Conservation (phyloP, 2,797 vertebrate genomes). For the Strix occidentalis region DNA sequence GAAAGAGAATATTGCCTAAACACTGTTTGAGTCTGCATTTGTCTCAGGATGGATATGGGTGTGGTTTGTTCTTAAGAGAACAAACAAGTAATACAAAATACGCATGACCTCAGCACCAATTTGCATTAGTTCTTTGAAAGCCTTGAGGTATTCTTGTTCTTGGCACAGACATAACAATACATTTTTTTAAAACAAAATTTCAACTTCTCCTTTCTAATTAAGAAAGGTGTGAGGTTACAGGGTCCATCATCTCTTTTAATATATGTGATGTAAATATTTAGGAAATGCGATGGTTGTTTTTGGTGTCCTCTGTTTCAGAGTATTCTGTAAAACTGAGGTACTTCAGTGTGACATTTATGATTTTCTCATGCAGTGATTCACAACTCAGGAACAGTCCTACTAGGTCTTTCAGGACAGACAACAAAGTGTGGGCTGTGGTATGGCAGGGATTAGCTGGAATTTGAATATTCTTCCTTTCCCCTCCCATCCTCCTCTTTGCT, state of each 20-base stretch:
- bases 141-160: neutral
- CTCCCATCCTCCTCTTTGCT: neutral
- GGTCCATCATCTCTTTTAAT: neutral
- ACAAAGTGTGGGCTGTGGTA: neutral
- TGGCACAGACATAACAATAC: neutral
- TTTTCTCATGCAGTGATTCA: neutral
- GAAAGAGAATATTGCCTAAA: neutral
- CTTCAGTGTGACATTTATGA: neutral
- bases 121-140: neutral
- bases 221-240: neutral
- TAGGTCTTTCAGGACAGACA: neutral
- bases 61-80: neutral
- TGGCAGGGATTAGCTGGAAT: neutral
- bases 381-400: neutral
- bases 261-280: neutral
- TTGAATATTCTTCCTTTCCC: neutral
- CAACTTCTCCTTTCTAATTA: neutral
- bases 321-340: neutral
- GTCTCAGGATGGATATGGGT: neutral
- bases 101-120: neutral
- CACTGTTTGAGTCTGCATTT: neutral
- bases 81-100: neutral
- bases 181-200: neutral
- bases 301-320: neutral
- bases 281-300: neutral